A percentile compares a stretch with the other conserved stretches of the same genome.
Evolutionary conservation across 2,888 invertebrate species (phyloP).

Genomic region (Leptothorax acervorum): DNA sequence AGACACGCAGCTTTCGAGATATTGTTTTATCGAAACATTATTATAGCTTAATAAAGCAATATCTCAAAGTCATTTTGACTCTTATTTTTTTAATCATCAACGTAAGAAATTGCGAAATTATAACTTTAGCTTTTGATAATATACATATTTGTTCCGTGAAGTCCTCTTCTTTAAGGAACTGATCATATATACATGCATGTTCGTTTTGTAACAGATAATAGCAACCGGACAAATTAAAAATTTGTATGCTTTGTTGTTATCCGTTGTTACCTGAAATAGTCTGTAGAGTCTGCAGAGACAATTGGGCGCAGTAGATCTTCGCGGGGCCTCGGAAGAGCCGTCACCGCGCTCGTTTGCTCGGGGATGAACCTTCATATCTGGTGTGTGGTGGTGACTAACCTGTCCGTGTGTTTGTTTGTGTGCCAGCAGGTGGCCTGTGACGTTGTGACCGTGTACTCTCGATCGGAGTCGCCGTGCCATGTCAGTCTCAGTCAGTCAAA

Average conservation of each 20-base stretch:
- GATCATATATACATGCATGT: neutral
- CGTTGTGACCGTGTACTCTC: conserved; percentile 85
- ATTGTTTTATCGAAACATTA: neutral
- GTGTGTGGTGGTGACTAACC: conserved; percentile 86
- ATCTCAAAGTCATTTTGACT: neutral
- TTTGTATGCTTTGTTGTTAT: neutral
- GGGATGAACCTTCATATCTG: conserved; percentile 73
- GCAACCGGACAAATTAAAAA: neutral
- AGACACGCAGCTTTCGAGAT: neutral
- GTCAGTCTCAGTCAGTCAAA: conserved; percentile 83
- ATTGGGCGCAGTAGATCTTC: conserved; percentile 13
- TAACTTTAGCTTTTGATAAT: neutral
- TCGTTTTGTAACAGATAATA: neutral
- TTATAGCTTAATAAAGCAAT: neutral
- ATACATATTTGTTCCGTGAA: neutral
- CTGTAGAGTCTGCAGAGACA: neutral
- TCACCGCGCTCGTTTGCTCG: conserved; percentile 70
- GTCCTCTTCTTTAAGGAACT: neutral
- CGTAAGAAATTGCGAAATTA: neutral
- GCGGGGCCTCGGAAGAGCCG: conserved; percentile 13
- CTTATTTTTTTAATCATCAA: neutral
- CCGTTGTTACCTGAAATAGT: neutral
- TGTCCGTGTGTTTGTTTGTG: conserved; percentile 86
- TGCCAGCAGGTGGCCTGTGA: conserved; percentile 86
- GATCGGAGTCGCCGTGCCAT: conserved; percentile 85